Conservation (phyloP, 2,113 vertebrate genomes). For the Clarias batrachus region DNA sequence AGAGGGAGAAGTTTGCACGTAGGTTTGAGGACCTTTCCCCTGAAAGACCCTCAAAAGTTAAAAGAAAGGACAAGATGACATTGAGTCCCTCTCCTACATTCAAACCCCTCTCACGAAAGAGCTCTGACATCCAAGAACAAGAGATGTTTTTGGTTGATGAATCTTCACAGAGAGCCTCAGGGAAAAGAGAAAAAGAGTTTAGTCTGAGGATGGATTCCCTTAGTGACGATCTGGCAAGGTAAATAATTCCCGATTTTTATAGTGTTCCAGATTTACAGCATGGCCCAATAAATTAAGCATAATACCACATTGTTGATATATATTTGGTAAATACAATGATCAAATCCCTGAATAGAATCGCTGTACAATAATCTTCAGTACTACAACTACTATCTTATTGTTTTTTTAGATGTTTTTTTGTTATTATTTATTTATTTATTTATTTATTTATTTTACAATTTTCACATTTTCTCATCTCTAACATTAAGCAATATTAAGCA, state of each 20-base stretch:
- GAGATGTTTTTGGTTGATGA: conserved; percentile 77
- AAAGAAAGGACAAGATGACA: conserved; percentile 78
- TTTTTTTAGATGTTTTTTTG: neutral
- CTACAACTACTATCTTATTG: neutral
- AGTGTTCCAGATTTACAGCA: neutral
- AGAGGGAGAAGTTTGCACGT: conserved; percentile 70
- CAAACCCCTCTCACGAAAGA: conserved; percentile 70
- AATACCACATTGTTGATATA: neutral
- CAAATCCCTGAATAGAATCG: neutral
- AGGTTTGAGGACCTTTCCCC: conserved; percentile 80
- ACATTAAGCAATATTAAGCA: too few relatives aligned
- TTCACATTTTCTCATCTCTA: too few relatives aligned
- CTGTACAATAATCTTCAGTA: neutral
- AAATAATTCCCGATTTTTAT: conserved; percentile 46
- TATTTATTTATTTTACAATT: too few relatives aligned
- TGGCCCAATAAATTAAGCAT: neutral
- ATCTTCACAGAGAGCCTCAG: conserved; percentile 72
- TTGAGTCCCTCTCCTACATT: conserved; percentile 74
- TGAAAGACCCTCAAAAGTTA: conserved; percentile 80
- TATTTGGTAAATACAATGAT: neutral
- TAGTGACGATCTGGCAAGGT: conserved; percentile 87
- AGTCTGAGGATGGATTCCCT: conserved; percentile 89
- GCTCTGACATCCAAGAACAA: conserved; percentile 79
- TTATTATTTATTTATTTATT: too few relatives aligned
- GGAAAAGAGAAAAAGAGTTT: conserved; percentile 84